Percentiles rank a stretch among this genome's conserved stretches.
phyloP scores from a whole-genome alignment of 1,140 invertebrate species.

The Teleogryllus occipitalis region DNA sequence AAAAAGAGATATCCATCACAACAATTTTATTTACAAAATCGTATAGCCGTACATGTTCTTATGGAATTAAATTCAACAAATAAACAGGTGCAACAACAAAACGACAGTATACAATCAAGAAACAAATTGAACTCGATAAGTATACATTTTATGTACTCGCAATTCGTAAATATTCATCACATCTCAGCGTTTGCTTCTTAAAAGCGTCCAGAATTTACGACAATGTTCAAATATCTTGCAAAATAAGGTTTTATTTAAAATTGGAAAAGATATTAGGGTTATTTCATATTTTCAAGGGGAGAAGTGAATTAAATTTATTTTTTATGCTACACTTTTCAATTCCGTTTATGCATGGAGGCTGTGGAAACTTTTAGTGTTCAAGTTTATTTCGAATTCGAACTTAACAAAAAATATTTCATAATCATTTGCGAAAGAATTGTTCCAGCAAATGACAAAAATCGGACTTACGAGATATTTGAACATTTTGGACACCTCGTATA shows the following conservation, averaged over 20 bases:
- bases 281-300: not conserved
- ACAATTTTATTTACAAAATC: slow-evolving; percentile 2
- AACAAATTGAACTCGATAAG: not conserved
- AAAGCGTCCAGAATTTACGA: too few relatives aligned
- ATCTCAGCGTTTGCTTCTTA: not conserved
- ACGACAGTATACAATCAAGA: not conserved
- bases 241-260: too few relatives aligned
- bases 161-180: not conserved
- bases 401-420: too few relatives aligned
- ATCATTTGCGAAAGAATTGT: too few relatives aligned
- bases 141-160: not conserved
- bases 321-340: too few relatives aligned
- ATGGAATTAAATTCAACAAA: not conserved
- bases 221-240: too few relatives aligned
- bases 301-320: not conserved
- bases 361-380: not conserved
- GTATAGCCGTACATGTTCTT: not conserved
- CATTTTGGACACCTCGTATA: too few relatives aligned
- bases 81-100: not conserved
- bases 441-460: too few relatives aligned
- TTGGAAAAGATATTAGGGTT: too few relatives aligned
- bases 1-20: not conserved
- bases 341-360: not conserved
- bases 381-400: not conserved
- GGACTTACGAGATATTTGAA: too few relatives aligned